Evolutionary conservation across 2,797 vertebrate genomes (phyloP).

Genomic region (Heteromormyrus szaboi): DNA sequence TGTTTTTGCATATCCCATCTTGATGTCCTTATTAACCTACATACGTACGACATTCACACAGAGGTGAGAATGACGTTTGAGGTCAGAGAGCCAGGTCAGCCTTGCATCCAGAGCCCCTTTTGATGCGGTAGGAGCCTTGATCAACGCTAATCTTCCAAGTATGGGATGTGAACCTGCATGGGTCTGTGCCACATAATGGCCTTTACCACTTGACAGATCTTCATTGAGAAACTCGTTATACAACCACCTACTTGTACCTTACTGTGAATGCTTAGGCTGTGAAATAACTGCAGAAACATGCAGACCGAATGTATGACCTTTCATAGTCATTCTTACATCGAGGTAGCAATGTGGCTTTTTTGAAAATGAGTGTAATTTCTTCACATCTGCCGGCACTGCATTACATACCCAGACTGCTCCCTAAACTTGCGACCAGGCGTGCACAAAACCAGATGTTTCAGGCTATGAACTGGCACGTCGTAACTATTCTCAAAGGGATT

Average conservation of each 20-base stretch:
- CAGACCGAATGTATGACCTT: background rate
- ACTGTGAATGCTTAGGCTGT: background rate
- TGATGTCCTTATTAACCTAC: background rate
- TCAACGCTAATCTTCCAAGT: background rate
- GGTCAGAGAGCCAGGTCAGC: background rate
- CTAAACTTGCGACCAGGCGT: background rate
- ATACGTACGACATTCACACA: background rate
- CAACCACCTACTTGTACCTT: background rate
- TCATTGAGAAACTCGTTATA: background rate
- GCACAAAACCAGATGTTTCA: background rate
- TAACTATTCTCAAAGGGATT: background rate
- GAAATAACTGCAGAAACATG: background rate
- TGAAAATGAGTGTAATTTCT: background rate
- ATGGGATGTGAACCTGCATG: background rate
- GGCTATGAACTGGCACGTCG: background rate
- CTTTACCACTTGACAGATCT: background rate
- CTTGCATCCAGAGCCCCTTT: background rate
- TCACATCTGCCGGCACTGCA: background rate
- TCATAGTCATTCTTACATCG: background rate
- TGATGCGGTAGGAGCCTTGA: background rate
- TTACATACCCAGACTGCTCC: background rate
- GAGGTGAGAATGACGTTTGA: background rate
- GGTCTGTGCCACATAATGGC: background rate
- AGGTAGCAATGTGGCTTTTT: background rate
- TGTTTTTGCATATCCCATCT: background rate